phyloP scores from a whole-genome alignment of 2,888 invertebrate genomes.

The Ceraclea dissimilis region DNA sequence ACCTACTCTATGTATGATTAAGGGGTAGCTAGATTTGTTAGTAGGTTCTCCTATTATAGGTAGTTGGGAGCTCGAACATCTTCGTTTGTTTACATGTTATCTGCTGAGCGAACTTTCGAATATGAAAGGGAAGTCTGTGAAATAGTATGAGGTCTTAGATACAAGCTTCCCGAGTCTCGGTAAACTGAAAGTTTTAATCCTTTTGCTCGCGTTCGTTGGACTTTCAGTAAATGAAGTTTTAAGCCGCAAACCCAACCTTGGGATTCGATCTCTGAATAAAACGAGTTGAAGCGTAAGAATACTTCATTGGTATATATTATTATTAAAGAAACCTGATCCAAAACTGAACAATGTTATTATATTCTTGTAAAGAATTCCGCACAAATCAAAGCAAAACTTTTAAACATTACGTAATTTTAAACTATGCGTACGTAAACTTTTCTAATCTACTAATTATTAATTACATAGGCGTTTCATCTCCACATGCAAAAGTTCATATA shows the following conservation, averaged over 20 bases:
- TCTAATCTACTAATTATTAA: too few relatives aligned
- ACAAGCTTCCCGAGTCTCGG: conserved; percentile 12
- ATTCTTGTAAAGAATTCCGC: too few relatives aligned
- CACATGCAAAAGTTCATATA: too few relatives aligned
- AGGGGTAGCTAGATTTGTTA: too few relatives aligned
- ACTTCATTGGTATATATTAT: conserved; percentile 7
- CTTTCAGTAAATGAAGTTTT: conserved; percentile 41
- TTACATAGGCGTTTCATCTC: too few relatives aligned
- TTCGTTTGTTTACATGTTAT: background rate
- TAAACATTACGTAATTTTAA: too few relatives aligned
- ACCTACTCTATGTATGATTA: too few relatives aligned
- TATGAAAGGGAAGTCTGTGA: background rate
- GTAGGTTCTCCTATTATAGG: too few relatives aligned
- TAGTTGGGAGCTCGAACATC: too few relatives aligned
- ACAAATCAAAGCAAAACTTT: too few relatives aligned
- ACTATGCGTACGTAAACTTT: too few relatives aligned
- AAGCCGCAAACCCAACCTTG: conserved; percentile 28
- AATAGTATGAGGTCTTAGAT: conserved; percentile 2
- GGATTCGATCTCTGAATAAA: conserved; percentile 19
- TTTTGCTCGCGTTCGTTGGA: conserved; percentile 36
- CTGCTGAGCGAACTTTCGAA: background rate
- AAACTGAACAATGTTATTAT: background rate
- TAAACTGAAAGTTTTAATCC: conserved; percentile 40
- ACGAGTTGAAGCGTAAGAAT: conserved; percentile 13
- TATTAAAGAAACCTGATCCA: background rate